Conservation (phyloP, 2,113 vertebrate species). For the Columbina picui region DNA sequence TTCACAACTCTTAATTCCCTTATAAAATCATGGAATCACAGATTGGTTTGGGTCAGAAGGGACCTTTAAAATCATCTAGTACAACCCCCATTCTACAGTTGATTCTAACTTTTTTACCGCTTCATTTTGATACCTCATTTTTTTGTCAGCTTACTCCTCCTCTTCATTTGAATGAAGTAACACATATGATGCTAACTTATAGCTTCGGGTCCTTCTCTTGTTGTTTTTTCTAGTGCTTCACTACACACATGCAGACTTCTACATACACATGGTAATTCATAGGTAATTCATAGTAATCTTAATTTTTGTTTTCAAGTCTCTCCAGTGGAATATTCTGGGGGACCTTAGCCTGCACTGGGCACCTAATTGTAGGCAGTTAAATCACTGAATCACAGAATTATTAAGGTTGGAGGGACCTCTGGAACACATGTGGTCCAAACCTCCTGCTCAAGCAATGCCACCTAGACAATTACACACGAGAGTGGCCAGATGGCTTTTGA, state of each 20-base stretch:
- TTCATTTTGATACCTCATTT: neutral
- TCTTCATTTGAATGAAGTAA: neutral
- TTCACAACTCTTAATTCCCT: neutral
- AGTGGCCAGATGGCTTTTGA: neutral
- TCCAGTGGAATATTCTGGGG: neutral
- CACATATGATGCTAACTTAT: neutral
- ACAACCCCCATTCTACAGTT: rapidly evolving
- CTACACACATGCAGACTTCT: neutral
- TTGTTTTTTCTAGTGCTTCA: neutral
- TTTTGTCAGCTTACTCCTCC: neutral
- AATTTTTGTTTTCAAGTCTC: neutral
- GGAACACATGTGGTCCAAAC: neutral
- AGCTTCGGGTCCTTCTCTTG: neutral
- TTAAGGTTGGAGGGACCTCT: neutral
- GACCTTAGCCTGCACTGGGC: neutral
- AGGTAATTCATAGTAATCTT: neutral
- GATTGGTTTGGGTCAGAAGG: neutral
- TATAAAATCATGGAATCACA: neutral
- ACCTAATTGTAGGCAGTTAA: neutral
- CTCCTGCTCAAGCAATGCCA: neutral
- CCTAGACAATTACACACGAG: neutral
- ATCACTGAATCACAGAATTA: neutral
- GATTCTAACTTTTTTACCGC: neutral
- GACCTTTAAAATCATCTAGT: neutral
- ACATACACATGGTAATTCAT: neutral